Base-by-base conservation (phyloP, 2,888 invertebrate species). In the Pseudanteris insignis region DNA sequence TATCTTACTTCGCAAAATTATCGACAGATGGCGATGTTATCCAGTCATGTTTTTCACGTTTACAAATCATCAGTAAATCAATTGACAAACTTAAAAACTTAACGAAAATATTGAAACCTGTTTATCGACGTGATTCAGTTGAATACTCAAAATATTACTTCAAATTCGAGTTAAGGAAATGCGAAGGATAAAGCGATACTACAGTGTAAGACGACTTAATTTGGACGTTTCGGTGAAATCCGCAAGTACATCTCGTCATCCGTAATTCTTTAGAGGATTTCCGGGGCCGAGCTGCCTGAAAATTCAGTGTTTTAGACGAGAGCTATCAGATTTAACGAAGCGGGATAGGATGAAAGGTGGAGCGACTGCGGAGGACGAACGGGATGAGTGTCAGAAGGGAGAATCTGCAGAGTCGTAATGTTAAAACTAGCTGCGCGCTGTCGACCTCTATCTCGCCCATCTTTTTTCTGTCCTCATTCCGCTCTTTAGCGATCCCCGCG, bases 301-400 rank as follows among this genome's bases (percentile, higher is more conserved):
- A 50, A 60, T 60, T 48, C 47, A 51, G 51, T 60, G 60, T 60
- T 60, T 60, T 48, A 57, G 55, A 57, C 40, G 54, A 63, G 60
- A 50, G 63, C 65, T 66, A 62, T 64, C 59, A 53, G 50, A 62
- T 53, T 66, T 64, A 66, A 66, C 61, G 59, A 64, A 66, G 61
- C 62, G 55, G 55, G 48, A 55, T 57, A 44, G 65, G 58, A 51
- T 63, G 55, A 65, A 65, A 61, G 61, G 58, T 58, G 41, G 40
- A 21, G 50, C 34, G 18, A 57, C 36, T 36, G 41, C 32, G 41
- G 53, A 53, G 47, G 36, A 59, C 59, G 59, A 53, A 47, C 28
- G 33, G 32, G 51, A 25, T 40, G 58, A 33, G 46, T 51, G 50
- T 51, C 33, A 44, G 50, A 41, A 34, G 36, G 34, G 41, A 51